Conservation (phyloP, 2,888 invertebrate genomes). For the Macrosiphum euphorbiae region DNA sequence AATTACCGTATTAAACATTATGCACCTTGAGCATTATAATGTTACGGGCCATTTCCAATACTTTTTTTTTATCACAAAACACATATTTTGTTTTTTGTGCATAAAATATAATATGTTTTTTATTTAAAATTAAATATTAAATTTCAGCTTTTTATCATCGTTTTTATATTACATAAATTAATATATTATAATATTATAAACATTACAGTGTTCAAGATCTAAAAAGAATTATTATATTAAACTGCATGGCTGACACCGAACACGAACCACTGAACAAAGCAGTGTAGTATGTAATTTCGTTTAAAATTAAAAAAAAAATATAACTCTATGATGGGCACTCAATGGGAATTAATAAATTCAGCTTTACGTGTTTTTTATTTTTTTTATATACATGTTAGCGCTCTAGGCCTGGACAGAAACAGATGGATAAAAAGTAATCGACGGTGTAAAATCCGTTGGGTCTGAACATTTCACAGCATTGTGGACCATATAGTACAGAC, state of each 20-base stretch:
- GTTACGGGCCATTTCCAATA: neutral
- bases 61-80: too few relatives aligned
- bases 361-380: neutral
- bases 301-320: neutral
- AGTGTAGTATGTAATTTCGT: neutral
- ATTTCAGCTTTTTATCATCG: neutral
- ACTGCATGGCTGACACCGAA: neutral
- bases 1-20: neutral
- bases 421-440: neutral
- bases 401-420: neutral
- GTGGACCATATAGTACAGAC: neutral
- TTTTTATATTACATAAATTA: neutral
- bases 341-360: neutral
- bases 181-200: neutral
- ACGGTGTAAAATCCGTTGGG: neutral
- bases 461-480: neutral
- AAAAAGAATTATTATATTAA: neutral
- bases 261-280: neutral
- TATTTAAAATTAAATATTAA: neutral
- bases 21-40: neutral
- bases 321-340: neutral
- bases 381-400: neutral
- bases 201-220: neutral
- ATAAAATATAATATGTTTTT: neutral
- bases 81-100: neutral